A percentile compares a stretch with the other conserved stretches of the same genome.
Evolutionary conservation across 1,140 invertebrate species (phyloP).

Genomic region (Stenopsyche tienmushanensis): DNA sequence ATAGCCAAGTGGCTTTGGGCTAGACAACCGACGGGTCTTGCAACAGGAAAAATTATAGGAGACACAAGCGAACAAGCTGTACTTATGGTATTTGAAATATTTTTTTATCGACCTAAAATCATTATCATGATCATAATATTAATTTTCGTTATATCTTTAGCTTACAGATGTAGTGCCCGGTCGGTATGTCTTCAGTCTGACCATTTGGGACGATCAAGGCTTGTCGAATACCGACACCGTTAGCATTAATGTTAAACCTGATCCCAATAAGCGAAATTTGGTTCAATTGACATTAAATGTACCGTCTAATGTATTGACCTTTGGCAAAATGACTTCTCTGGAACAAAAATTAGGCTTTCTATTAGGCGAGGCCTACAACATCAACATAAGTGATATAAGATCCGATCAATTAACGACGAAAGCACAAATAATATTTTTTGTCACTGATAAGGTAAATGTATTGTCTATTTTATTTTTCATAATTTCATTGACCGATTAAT

Average conservation of each 20-base stretch:
- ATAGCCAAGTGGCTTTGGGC: slow-evolving; percentile 86
- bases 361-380: slow-evolving; percentile 66
- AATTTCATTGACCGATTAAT: too few relatives aligned
- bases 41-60: slow-evolving; percentile 77
- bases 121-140: too few relatives aligned
- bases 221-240: slow-evolving; percentile 76
- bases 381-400: slow-evolving; percentile 63
- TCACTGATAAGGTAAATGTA: slow-evolving; percentile 50
- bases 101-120: background rate
- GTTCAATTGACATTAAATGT: slow-evolving; percentile 79
- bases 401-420: slow-evolving; percentile 59
- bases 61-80: slow-evolving; percentile 71
- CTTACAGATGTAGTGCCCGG: slow-evolving; percentile 82
- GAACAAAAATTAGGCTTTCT: slow-evolving; percentile 73
- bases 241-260: slow-evolving; percentile 81
- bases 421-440: slow-evolving; percentile 54
- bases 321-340: slow-evolving; percentile 73
- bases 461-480: too few relatives aligned
- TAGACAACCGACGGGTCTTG: slow-evolving; percentile 76
- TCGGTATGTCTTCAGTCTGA: slow-evolving; percentile 84
- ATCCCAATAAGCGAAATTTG: slow-evolving; percentile 71
- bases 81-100: slow-evolving; percentile 64
- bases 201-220: slow-evolving; percentile 87
- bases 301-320: slow-evolving; percentile 69
- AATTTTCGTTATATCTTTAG: slow-evolving; percentile 55